Evolutionary conservation across 2,113 vertebrate genomes (phyloP), one percentile per base, ranked within the genome.

Genomic region (Aphyosemion australe): DNA sequence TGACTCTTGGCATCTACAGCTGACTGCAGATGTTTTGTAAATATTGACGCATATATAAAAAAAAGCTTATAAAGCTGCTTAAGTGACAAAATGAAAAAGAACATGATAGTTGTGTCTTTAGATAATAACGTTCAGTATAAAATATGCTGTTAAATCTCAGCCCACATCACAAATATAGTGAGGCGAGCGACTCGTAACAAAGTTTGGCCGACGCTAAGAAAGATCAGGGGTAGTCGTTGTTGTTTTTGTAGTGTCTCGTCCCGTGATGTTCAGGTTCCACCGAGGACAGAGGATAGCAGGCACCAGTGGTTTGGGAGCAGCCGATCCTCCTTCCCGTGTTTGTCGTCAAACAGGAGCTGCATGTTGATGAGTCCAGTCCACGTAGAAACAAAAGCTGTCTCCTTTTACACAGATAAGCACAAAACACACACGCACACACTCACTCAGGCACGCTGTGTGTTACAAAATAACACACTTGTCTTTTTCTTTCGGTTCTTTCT

Each of bases 391-490:
- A 63, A 67, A 26, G 76, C 56, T 61, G 73, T 80, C 78, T 76
- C 79, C 72, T 55, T 80, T 69, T 79, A 74, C 75, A 80, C 75
- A 63, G 53, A 80, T 76, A 80, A 87, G 69, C 82, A 81, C 79
- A 76, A 69, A 79, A 83, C 79, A 71, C 49, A 74, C 72, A 10
- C 79, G n/a, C n/a, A n/a, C n/a, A n/a, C 72, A 10, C 79, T 66
- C 76, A 57, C 80, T 43, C 62, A 49, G 26, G 72, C 81, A 67
- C 57, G 72, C 82, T 76, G 64, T 71, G 84, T 86, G 76, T 96
- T 97, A 99, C 92, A 99, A 94, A 91, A 98, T 93, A 57, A 95
- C 90, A 86, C 97, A 99, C 89, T 94, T 97, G 68, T 95, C 95
- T 92, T 99, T 95, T 68, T 96, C 95, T 87, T 94, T 92, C 83